Percentiles rank a stretch among this genome's conserved stretches.
phyloP scores from a whole-genome alignment of 1,140 invertebrate genomes.

The Caenorhabditis remanei region DNA sequence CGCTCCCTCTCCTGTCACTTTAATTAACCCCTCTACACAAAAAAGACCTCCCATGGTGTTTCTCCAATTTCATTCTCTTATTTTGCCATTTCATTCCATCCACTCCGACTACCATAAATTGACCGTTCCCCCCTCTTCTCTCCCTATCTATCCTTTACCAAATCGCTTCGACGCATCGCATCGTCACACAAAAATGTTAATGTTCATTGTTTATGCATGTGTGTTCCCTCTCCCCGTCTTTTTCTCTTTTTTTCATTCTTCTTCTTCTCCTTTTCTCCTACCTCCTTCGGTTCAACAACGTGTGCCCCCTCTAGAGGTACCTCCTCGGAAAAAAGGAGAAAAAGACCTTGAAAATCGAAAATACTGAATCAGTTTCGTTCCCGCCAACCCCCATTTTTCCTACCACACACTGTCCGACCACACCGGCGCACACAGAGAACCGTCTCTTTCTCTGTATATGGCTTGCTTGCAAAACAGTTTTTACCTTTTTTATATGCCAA shows the following conservation, averaged over 20 bases:
- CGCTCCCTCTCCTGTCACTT: not conserved
- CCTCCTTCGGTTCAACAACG: not conserved
- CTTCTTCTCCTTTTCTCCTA: not conserved
- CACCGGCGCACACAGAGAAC: not conserved
- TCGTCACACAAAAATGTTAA: conserved; percentile 37
- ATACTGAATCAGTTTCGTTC: conserved; percentile 7
- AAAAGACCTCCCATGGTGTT: not conserved
- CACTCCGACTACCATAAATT: not conserved
- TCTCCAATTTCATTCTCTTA: not conserved
- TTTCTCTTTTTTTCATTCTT: not conserved
- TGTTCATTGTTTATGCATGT: conserved; percentile 54
- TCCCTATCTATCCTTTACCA: not conserved
- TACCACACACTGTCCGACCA: not conserved
- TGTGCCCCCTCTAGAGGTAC: not conserved
- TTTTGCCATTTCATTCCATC: not conserved
- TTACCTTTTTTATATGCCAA: too few relatives aligned
- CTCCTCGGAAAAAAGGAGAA: not conserved
- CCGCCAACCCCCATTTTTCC: not conserved
- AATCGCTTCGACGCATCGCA: not conserved
- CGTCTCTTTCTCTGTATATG: not conserved
- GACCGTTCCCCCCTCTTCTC: not conserved
- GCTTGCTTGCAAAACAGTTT: not conserved
- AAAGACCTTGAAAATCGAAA: conserved; percentile 37
- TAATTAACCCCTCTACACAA: not conserved
- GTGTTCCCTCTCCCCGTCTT: not conserved